Base-by-base conservation (phyloP, 2,888 invertebrate genomes). In the Apotomis turbidana region DNA sequence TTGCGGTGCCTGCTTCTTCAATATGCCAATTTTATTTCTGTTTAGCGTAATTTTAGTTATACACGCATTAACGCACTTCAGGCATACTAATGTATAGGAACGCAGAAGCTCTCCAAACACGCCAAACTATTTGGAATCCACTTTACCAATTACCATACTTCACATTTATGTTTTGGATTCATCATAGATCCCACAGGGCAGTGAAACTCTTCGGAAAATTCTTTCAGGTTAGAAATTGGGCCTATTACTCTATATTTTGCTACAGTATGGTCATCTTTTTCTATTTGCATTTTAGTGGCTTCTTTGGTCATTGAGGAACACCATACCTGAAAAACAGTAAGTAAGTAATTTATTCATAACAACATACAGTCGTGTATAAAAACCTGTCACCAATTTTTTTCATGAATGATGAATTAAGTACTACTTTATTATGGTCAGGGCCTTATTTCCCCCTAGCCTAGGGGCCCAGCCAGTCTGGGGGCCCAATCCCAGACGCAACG, bases 251-350 rank as follows among this genome's bases (percentile, higher is more conserved):
- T 94, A 86, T 96, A 98, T 81, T 96, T 96, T 1, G 98, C 96
- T 0, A 98, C 97, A 12, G 97, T 96, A 86, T 99, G 99, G 36
- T 98, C 96, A 86, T 99, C 99, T 84, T 98, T 98, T 83, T 98
- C 97, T 78, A 99, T 96, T 87, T 98, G 97, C 81, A 98, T 95
- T 76, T 96, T 95, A 0, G 95, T 95, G 0, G 97, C 96, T 89
- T 98, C 98, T 79, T 97, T 96, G 3, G 97, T 98, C 83, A 96
- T 96, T 0, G 97, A 94, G 5, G 98, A 97, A 84, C 98, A 98
- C 98, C 98, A 98, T 5, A 98, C 97, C 97, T 96, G 74, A 51
- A 61, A 67, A 61, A 60, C 52, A 36, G 0, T n/a, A n/a, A n/a
- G n/a, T n/a, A n/a, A n/a, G n/a, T n/a, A n/a, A n/a, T n/a, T n/a